phyloP scores from a whole-genome alignment of 2,888 invertebrate species.

The Acanthacorydalis orientalis region DNA sequence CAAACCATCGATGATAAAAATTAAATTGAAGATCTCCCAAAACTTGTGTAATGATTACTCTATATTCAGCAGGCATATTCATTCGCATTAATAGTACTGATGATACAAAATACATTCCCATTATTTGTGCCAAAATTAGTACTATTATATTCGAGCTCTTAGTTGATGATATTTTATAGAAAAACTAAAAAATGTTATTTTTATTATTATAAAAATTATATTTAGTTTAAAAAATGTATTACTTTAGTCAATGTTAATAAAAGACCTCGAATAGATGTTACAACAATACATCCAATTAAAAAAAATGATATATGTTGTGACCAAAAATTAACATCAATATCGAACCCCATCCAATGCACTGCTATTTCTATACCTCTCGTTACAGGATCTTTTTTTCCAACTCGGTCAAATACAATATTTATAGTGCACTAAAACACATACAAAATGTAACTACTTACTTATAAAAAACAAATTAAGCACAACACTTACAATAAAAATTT shows the following conservation, averaged over 20 bases:
- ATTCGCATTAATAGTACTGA: slow-evolving; percentile 93
- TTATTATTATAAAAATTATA: neutral
- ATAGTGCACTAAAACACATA: slow-evolving; percentile 66
- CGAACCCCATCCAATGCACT: slow-evolving; percentile 89
- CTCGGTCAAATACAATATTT: slow-evolving; percentile 97
- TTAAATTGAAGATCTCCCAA: slow-evolving; percentile 95
- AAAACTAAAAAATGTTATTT: slow-evolving; percentile 55
- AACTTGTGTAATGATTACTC: slow-evolving; percentile 82
- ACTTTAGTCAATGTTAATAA: slow-evolving; percentile 94
- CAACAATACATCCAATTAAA: slow-evolving; percentile 91
- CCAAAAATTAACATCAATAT: slow-evolving; percentile 97
- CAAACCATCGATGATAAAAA: slow-evolving; percentile 99
- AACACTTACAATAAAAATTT: slow-evolving; percentile 88
- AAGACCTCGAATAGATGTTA: slow-evolving; percentile 92
- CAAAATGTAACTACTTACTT: neutral
- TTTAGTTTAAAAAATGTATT: slow-evolving; percentile 11
- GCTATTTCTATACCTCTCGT: slow-evolving; percentile 92
- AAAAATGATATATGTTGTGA: slow-evolving; percentile 97
- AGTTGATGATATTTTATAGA: slow-evolving; percentile 96
- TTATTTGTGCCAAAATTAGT: slow-evolving; percentile 88
- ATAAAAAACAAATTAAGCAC: slow-evolving; percentile 2
- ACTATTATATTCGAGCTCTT: slow-evolving; percentile 98
- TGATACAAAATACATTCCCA: slow-evolving; percentile 99
- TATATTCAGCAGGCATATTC: slow-evolving; percentile 98
- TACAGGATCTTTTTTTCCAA: slow-evolving; percentile 96